phyloP scores from a whole-genome alignment of 2,113 vertebrate genomes.

The Atherinomorus stipes region DNA sequence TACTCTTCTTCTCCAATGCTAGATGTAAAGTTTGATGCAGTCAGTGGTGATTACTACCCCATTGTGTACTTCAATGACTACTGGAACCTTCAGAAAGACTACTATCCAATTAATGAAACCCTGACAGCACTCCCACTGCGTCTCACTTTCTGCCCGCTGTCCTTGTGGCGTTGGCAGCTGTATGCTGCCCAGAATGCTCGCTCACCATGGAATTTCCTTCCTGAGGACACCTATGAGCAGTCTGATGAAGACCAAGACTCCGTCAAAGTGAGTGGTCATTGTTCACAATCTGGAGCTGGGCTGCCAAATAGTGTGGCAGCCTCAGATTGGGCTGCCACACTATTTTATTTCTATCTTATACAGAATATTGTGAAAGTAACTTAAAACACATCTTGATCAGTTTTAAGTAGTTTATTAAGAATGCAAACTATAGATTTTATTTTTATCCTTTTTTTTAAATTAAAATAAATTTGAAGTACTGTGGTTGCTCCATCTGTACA shows the following conservation, averaged over 20 bases:
- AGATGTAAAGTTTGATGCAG: conserved; percentile 96
- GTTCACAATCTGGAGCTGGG: no score
- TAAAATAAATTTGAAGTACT: no score
- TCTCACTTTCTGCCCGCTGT: conserved; percentile 91
- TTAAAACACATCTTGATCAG: no score
- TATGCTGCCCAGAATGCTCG: conserved; percentile 93
- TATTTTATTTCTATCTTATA: neutral
- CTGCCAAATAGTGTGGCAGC: neutral
- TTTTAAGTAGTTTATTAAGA: no score
- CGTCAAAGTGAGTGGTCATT: conserved; percentile 86
- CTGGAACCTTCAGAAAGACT: conserved; percentile 98
- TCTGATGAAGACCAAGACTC: conserved; percentile 97
- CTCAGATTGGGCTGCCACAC: neutral
- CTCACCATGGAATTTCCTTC: conserved; percentile 94
- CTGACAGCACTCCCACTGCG: conserved; percentile 87
- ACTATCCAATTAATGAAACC: conserved; percentile 91
- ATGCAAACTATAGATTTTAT: no score
- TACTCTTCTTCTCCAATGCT: neutral
- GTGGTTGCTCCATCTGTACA: no score
- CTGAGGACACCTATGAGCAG: conserved; percentile 93
- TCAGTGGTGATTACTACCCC: conserved; percentile 95
- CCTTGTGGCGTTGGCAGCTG: conserved; percentile 97
- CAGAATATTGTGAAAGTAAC: no score
- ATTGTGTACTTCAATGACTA: conserved; percentile 98
- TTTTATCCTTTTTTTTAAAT: no score